Evolutionary conservation across 23 tunicate genomes (phyloP), one percentile per base, ranked within the genome.

Genomic region (Styela clava): DNA sequence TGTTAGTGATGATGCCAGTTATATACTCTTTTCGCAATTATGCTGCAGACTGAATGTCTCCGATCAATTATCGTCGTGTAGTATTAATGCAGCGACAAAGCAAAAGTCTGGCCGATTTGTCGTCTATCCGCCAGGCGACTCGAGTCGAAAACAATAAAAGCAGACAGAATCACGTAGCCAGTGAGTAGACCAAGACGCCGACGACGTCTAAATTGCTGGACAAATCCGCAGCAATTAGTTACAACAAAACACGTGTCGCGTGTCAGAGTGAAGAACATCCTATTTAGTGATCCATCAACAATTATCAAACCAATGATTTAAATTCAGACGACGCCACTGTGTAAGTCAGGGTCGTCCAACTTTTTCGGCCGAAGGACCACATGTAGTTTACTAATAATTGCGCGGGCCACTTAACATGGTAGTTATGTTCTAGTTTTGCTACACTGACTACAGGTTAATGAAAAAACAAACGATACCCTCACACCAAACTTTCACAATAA

Each of bases 21-120:
- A 44, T 44, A 44, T 44, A 44, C 56, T 44, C 56, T 67, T 67
- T 67, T 29, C 22, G 22, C 31, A 25, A 1, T 67, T 67, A 29
- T 29, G 22, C 24, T 67, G 30, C 71, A 67, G 71, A 67, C 71
- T 67, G 71, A 67, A 29, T 29, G 71, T 67, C 71, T 67, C 71
- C 31, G 19, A 29, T 18, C 71, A 67, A 67, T 67, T 67, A 67
- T 27, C 30, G 30, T 5, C 31, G 31, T n/a, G n/a, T n/a, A n/a
- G n/a, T 29, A 67, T 16, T 25, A 67, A 25, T 16, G 22, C 24
- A 67, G 31, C 31, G 71, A 29, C 71, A 29, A 67, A 12, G 71
- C 71, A 67, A 0, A 25, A 27, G 71, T 67, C 71, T 67, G 71
- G 31, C 71, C 31, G 22, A 16, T 29, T 27, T 24, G 22, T 22